Conservation (phyloP, 2,888 invertebrate genomes). For the Drosophila pegasa region DNA sequence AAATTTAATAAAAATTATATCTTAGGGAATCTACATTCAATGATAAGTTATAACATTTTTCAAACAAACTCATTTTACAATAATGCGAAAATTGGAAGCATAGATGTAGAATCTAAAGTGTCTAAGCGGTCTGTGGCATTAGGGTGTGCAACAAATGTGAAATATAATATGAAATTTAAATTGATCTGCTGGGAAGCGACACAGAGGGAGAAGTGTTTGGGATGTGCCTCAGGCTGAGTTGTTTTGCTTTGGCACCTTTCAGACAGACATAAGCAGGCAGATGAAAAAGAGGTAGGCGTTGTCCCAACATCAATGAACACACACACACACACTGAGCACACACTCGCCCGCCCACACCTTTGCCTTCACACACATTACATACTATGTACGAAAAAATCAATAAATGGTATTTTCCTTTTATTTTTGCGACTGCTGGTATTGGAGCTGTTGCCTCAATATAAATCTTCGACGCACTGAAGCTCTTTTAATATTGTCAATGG, state of each 20-base stretch:
- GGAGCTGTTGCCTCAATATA: constrained; percentile 54
- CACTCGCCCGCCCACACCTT: background rate
- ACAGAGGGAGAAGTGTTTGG: background rate
- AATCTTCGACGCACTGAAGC: constrained; percentile 75
- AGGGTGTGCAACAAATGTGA: constrained; percentile 37
- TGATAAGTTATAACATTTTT: background rate
- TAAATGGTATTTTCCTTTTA: constrained; percentile 69
- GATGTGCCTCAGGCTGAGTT: constrained; percentile 50
- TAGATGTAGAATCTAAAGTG: too few species aligned
- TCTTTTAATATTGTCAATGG: constrained; percentile 78
- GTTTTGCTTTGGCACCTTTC: constrained; percentile 73
- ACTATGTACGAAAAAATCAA: constrained; percentile 71
- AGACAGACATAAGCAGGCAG: constrained; percentile 52
- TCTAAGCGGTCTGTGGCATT: background rate
- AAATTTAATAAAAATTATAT: too few species aligned
- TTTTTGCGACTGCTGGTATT: constrained; percentile 20
- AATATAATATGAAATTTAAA: constrained; percentile 47
- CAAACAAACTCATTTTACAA: too few species aligned
- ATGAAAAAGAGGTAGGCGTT: constrained; percentile 60
- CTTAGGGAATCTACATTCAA: background rate
- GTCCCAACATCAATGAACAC: constrained; percentile 46
- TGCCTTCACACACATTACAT: constrained; percentile 25
- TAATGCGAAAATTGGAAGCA: background rate
- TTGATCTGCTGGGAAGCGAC: background rate
- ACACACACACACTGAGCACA: constrained; percentile 5